phyloP scores from a whole-genome alignment of 2,888 invertebrate species.

The Amiota minor region DNA sequence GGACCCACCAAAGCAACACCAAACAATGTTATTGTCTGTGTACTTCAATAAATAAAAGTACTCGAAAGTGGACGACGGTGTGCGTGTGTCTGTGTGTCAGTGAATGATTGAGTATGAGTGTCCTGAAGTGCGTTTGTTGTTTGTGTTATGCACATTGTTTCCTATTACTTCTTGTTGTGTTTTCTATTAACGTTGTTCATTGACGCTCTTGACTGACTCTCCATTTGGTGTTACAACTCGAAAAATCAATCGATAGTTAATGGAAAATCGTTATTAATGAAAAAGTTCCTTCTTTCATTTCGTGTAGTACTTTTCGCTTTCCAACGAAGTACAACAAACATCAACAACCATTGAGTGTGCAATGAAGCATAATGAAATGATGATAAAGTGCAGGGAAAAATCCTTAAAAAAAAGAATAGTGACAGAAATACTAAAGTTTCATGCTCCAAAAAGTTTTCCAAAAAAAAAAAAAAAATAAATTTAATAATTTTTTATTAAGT shows the following conservation, averaged over 20 bases:
- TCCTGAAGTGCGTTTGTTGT: conserved; percentile 64
- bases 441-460: too few relatives aligned
- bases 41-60: conserved; percentile 57
- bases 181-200: conserved; percentile 46
- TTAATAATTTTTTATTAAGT: too few relatives aligned
- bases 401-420: not conserved
- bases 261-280: conserved; percentile 74
- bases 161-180: conserved; percentile 29
- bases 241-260: conserved; percentile 74
- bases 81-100: conserved; percentile 44
- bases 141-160: conserved; percentile 50
- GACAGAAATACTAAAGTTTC: too few relatives aligned
- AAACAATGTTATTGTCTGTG: conserved; percentile 63
- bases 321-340: not conserved
- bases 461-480: too few relatives aligned
- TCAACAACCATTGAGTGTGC: conserved; percentile 55
- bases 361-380: conserved; percentile 67
- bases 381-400: conserved; percentile 62
- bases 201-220: conserved; percentile 20
- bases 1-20: not conserved
- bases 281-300: conserved; percentile 59
- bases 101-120: conserved; percentile 55
- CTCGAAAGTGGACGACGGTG: conserved; percentile 35
- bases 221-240: conserved; percentile 47
- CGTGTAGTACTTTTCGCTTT: too few relatives aligned